Base-by-base conservation (phyloP, 2,888 invertebrate species). In the Meta bourneti region DNA sequence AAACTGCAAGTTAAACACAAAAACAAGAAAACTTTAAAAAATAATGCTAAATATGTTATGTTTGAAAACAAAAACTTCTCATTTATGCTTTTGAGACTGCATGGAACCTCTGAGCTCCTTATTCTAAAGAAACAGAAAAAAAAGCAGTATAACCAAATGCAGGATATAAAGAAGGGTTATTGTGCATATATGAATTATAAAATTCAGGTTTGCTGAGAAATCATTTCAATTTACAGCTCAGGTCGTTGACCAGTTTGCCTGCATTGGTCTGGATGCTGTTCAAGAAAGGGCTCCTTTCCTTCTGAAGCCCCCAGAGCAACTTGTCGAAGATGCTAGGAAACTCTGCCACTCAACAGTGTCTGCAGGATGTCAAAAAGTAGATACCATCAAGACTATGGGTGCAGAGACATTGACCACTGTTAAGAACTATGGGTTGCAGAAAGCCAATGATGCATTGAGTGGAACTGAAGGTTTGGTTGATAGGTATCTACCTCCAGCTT, bases 311-410 rank as follows among this genome's bases (percentile, higher is more conserved):
- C 88, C 91, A 11, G 91, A 91, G 19, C 71, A 93, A 19, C 85
- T 93, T 52, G 80, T 93, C 11, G 90, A 79, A 69, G 92, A 93
- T 20, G 85, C 92, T 7, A 90, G 89, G 20, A 90, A 93, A 20
- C 48, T 92, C 6, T 87, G 84, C 69, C 7, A 49, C 20, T 83
- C 90, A 16, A 92, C 92, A 70, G 72, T 92, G 1, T 83, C 75
- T 20, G 70, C 72, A 9, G 89, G 86, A n/a, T 75, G 71, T 13
- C 90, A 93, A 49, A 90, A 74, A n/a, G 88, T 81, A 5, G 90
- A 93, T n/a, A 87, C 77, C 6, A 61, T 93, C n/a, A 93, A 93
- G 71, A 90, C 48, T 20, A 51, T 84, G 20, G 84, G 92, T 16
- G 79, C 89, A 13, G 92, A 90, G 70, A 88, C 83, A 19, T 19